These are phyloP conservation scores for Monomorium pharaonis DNA, from an alignment of 1,140 invertebrate genomes.

Conservation along the genomic window DNA sequence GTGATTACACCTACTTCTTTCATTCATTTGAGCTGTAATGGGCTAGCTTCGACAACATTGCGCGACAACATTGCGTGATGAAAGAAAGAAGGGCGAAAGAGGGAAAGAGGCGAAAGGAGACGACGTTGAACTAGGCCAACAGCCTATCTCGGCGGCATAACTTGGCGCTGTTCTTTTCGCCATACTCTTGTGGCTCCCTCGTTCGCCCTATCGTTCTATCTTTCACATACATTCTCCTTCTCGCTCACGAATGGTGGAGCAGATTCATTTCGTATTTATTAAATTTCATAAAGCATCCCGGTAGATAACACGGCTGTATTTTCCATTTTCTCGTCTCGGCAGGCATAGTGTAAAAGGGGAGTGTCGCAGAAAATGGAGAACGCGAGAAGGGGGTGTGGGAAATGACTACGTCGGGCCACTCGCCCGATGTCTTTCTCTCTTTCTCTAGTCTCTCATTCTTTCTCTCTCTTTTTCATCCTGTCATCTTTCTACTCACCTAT, in stretches of 20 bases:
- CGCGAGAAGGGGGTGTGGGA: slow-evolving; percentile 34
- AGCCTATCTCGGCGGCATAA: slow-evolving; percentile 39
- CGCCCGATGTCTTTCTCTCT: neutral
- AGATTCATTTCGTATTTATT: slow-evolving; percentile 85
- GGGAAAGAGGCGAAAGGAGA: neutral
- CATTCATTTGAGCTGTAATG: neutral
- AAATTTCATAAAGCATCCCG: slow-evolving; percentile 84
- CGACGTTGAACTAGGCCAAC: slow-evolving; percentile 52
- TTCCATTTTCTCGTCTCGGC: slow-evolving; percentile 82
- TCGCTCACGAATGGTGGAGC: slow-evolving; percentile 38
- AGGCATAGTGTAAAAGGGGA: slow-evolving; percentile 48
- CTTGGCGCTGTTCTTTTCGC: slow-evolving; percentile 24
- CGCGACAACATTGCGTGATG: neutral
- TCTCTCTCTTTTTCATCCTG: neutral
- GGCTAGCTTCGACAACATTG: slow-evolving; percentile 41
- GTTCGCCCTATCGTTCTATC: slow-evolving; percentile 14
- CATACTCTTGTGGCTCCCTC: slow-evolving; percentile 16
- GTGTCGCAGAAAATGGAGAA: slow-evolving; percentile 73
- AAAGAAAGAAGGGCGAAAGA: neutral
- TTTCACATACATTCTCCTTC: slow-evolving; percentile 5
- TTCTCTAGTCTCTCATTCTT: neutral
- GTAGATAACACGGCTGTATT: slow-evolving; percentile 80
- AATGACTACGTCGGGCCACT: slow-evolving; percentile 61
- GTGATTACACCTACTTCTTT: slow-evolving; percentile 6
- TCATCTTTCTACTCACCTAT: neutral